phyloP scores from a whole-genome alignment of 2,113 vertebrate species.

The Alligator sinensis region DNA sequence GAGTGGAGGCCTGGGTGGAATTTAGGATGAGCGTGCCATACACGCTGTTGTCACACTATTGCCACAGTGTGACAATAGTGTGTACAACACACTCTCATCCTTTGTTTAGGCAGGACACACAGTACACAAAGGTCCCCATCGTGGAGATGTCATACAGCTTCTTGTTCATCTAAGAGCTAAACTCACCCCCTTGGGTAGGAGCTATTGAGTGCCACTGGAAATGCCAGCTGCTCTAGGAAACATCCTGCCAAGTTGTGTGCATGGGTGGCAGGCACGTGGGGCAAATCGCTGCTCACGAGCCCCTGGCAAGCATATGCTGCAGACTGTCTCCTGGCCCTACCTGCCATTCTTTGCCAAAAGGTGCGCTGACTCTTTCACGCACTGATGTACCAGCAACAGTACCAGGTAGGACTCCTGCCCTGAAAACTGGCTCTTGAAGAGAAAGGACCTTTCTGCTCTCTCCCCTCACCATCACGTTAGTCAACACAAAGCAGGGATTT shows the following conservation, averaged over 20 bases:
- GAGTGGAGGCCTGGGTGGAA: constrained; percentile 25
- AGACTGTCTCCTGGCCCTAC: neutral
- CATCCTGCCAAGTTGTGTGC: neutral
- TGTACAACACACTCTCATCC: accelerated
- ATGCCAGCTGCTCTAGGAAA: neutral
- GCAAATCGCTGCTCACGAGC: neutral
- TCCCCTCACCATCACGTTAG: neutral
- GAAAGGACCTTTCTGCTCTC: neutral
- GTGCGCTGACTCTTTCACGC: accelerated
- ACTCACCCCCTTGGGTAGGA: constrained; percentile 48
- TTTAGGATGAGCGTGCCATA: neutral
- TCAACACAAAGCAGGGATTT: neutral
- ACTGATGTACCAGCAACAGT: accelerated
- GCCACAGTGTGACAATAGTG: neutral
- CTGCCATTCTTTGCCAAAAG: accelerated
- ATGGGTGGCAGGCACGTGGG: neutral
- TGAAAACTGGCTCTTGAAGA: neutral
- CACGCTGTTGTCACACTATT: no score
- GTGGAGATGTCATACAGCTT: constrained; percentile 24
- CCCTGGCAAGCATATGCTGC: accelerated
- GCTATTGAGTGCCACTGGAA: neutral
- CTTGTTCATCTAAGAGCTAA: constrained; percentile 42
- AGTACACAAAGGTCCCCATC: neutral
- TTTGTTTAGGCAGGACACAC: neutral
- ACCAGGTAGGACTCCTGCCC: neutral